Evolutionary conservation across 2,888 invertebrate species (phyloP), one percentile per base, ranked within the genome.

Genomic region (Patella ulyssiponensis): DNA sequence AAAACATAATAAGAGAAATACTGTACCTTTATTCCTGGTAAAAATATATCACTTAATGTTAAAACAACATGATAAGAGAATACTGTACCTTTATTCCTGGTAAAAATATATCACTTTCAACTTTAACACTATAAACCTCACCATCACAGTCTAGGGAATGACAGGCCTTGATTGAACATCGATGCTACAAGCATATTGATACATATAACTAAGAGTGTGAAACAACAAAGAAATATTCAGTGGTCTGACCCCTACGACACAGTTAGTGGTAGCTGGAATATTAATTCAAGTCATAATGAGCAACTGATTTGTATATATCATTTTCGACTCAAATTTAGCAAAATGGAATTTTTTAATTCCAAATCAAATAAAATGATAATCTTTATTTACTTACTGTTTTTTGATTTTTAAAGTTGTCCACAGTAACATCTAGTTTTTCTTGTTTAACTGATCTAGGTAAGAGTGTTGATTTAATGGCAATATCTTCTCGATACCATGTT

Each of bases 401-500:
- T 27, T 73, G 20, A 14, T 69, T 11, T n/a, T 15, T 74, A 58
- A 85, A 82, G 17, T 82, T 76, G 15, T 15, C 14, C 1, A 56
- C 64, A 3, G 72, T 77, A 12, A 83, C 77, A 3, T 64, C 69
- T 20, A 78, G 71, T 0, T 20, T 44, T 5, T 79, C 75, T 3
- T 74, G 56, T 12, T 53, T 12, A 12, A 54, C 64, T 5, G 58
- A 56, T 15, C 64, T 44, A 0, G 58, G n/a, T 56, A 85, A 64
- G n/a, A 79, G 52, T 17, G 72, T 70, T 12, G 79, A 64, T 4
- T 78, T 71, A 14, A 82, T 75, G 12, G 77, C 77, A 15, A 52
- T 75, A 17, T 77, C 78, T 20, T 79, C 77, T 44, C 79, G 74
- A 72, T 76, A 81, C 85, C 85, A 85, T 7, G 81, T 82, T 56